A percentile compares a stretch with the other conserved stretches of the same genome.
Conservation (phyloP, 2,888 invertebrate species). For the Pseudococcus jackbeardsleyi region DNA sequence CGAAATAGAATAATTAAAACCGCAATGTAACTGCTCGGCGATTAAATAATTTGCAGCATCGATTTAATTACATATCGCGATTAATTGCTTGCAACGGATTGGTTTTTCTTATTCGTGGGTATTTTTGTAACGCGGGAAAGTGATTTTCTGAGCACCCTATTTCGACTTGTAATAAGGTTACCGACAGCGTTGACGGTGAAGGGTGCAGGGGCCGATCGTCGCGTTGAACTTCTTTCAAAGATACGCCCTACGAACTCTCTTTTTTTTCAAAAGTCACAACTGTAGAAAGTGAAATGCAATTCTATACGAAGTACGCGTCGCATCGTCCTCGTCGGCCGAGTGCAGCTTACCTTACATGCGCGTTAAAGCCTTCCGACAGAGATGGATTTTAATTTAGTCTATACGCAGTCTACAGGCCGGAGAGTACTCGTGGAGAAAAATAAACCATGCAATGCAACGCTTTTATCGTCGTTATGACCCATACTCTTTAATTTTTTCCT, state of each 20-base stretch:
- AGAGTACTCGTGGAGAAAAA: not conserved
- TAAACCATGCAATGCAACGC: not conserved
- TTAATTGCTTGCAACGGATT: constrained; percentile 3
- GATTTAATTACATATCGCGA: constrained; percentile 6
- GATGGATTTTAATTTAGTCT: not conserved
- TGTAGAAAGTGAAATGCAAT: constrained; percentile 42
- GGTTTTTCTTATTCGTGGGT: not conserved
- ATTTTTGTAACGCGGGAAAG: not conserved
- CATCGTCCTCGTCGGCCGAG: not conserved
- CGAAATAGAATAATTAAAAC: not conserved
- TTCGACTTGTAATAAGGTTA: constrained; percentile 41
- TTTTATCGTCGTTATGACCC: not conserved
- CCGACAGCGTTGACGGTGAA: not conserved
- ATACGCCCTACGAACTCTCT: constrained; percentile 6
- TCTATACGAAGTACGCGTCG: not conserved
- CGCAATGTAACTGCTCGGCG: not conserved
- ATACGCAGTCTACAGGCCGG: not conserved
- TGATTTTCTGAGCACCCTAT: constrained; percentile 28
- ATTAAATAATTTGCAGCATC: not conserved
- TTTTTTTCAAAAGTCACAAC: constrained; percentile 35
- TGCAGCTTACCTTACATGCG: not conserved
- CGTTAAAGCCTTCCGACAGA: not conserved
- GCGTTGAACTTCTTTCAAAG: not conserved
- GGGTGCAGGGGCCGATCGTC: not conserved
- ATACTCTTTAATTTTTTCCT: not conserved